phyloP scores from a whole-genome alignment of 2,888 invertebrate species.

The Conops quadrifasciatus region DNA sequence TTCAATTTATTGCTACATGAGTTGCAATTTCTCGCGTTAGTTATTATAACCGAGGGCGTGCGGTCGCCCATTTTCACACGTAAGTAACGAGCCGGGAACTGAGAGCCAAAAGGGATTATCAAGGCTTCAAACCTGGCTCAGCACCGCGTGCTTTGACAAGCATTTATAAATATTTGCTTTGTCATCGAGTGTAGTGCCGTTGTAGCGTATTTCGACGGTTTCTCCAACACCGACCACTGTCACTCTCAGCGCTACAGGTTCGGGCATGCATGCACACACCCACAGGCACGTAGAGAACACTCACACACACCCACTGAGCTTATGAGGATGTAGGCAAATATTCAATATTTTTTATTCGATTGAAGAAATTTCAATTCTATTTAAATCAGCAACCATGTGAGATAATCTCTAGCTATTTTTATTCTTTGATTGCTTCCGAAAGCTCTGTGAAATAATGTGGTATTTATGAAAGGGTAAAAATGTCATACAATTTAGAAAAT shows the following conservation, averaged over 20 bases:
- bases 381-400: no score
- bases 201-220: conserved; percentile 19
- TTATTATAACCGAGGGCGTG: conserved; percentile 27
- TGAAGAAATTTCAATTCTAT: no score
- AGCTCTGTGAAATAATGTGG: no score
- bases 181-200: conserved; percentile 19
- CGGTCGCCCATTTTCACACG: conserved; percentile 16
- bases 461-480: no score
- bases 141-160: not conserved
- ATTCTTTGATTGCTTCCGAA: no score
- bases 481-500: no score
- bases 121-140: not conserved
- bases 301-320: no score
- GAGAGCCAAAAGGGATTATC: not conserved
- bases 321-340: no score
- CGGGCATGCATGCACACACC: not conserved
- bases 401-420: no score
- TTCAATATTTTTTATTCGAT: no score
- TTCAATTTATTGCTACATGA: conserved; percentile 32
- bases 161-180: conserved; percentile 25
- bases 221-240: conserved; percentile 15
- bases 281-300: not conserved
- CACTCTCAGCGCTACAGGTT: not conserved
- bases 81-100: no score
- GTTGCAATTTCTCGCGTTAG: conserved; percentile 15